Percentiles rank a stretch among this genome's conserved stretches.
Conservation (phyloP, 1,140 invertebrate genomes). For the Tetragnatha versicolor region DNA sequence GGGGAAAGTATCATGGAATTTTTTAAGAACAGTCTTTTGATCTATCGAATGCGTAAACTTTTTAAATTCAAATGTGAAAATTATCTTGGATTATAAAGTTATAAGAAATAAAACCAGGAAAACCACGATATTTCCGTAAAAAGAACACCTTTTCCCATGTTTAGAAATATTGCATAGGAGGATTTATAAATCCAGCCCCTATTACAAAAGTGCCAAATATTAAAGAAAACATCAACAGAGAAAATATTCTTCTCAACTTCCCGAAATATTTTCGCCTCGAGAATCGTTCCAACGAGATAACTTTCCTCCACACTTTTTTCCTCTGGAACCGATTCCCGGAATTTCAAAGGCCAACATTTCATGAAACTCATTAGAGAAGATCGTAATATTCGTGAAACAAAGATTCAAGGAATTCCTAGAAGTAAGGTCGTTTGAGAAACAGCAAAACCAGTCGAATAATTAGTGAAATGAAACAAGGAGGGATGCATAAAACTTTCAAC, state of each 20-base stretch:
- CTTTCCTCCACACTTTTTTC: background rate
- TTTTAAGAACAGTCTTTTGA: too few species aligned
- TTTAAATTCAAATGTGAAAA: too few species aligned
- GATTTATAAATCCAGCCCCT: too few species aligned
- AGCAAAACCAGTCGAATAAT: slow-evolving; percentile 40
- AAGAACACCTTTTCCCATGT: too few species aligned
- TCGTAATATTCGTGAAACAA: slow-evolving; percentile 41
- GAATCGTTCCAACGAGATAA: slow-evolving; percentile 1
- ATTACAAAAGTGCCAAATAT: background rate
- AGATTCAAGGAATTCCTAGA: slow-evolving; percentile 36
- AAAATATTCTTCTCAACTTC: slow-evolving; percentile 16
- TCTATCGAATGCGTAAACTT: too few species aligned
- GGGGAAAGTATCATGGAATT: too few species aligned
- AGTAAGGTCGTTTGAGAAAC: slow-evolving; percentile 20
- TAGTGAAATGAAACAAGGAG: slow-evolving; percentile 49
- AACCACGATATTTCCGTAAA: too few species aligned
- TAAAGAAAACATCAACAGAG: background rate
- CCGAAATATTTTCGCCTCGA: slow-evolving; percentile 6
- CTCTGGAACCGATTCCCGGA: background rate
- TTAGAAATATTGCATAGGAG: too few species aligned
- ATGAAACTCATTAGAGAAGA: slow-evolving; percentile 43
- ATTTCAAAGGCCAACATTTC: slow-evolving; percentile 28
- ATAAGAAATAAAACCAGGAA: too few species aligned
- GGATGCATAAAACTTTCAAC: slow-evolving; percentile 41
- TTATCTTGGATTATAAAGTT: too few species aligned